Percentiles rank a stretch among this genome's conserved stretches.
phyloP scores from a whole-genome alignment of 2,888 invertebrate genomes.

The Atethmia centrago region DNA sequence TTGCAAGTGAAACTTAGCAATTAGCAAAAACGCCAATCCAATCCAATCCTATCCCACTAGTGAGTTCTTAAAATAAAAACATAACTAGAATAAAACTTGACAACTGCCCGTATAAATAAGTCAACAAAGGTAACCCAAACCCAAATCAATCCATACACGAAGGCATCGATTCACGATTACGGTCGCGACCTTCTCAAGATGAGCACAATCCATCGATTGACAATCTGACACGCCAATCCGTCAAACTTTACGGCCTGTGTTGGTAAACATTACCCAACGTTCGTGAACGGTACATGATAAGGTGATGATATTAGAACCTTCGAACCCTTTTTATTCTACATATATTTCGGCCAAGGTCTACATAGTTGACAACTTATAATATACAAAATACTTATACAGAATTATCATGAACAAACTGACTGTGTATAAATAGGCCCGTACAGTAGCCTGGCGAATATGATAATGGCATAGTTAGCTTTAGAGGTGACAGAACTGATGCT shows the following conservation, averaged over 20 bases:
- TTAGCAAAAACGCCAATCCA: too few relatives aligned
- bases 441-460: too few relatives aligned
- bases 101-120: background rate
- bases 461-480: too few relatives aligned
- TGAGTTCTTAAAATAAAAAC: too few relatives aligned
- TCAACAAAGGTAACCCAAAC: background rate
- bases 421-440: too few relatives aligned
- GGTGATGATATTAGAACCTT: background rate
- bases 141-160: background rate
- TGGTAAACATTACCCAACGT: conserved; percentile 35
- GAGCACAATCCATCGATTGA: conserved; percentile 42
- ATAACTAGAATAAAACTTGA: too few relatives aligned
- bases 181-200: conserved; percentile 39
- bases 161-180: conserved; percentile 14
- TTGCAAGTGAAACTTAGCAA: too few relatives aligned
- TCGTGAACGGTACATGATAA: background rate
- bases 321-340: background rate
- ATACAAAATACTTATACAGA: too few relatives aligned
- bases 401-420: too few relatives aligned
- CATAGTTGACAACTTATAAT: too few relatives aligned
- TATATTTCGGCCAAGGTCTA: background rate
- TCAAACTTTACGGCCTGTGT: conserved; percentile 34
- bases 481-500: too few relatives aligned
- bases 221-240: conserved; percentile 23
- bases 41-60: too few relatives aligned